Evolutionary conservation across 2,797 vertebrate species (phyloP), one percentile per base, ranked within the genome.

Genomic region (Fringilla coelebs): DNA sequence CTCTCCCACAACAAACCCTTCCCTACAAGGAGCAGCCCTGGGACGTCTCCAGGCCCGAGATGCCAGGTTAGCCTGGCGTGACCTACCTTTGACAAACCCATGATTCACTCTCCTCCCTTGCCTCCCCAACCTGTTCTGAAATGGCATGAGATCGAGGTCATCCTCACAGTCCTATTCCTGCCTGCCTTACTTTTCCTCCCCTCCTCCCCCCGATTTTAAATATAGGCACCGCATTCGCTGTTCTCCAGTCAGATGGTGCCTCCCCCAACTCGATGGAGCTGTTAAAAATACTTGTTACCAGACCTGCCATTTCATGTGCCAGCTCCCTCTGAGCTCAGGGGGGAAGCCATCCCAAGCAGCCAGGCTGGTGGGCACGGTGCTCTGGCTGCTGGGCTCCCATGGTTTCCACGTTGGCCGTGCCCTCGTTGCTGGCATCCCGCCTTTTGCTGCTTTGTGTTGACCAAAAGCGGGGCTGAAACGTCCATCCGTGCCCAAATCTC

Each of bases 161-260:
- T 80, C 80, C 93, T 94, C 55, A 10, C 85, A 96, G 83, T 78
- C 96, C 88, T 96, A 93, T 96, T 96, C 94, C 90, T 96, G 95
- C 96, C 91, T 95, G 93, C 74, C 91, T 96, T 88, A 75, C 82
- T 90, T 95, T 75, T 75, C 75, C 66, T 62, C 89, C 91, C 80
- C 81, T 94, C 90, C 94, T 94, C 95, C 93, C 91, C 85, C 93
- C 32, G 0, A 74, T 91, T 96, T 96, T 96, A 96, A 95, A 95
- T 96, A 95, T 96, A 96, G 95, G 94, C 93, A 84, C 16, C 0
- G 4, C 80, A 84, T 94, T 96, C 45, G 67, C 86, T 96, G 25
- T 91, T 63, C 93, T 86, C 91, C 91, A 96, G 96, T 96, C 96
- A 96, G 95, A 95, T 96, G 96, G 95, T 96, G 95, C 96, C 96